Conservation (phyloP, 2,888 invertebrate species). For the Agrenia bidenticulata region DNA sequence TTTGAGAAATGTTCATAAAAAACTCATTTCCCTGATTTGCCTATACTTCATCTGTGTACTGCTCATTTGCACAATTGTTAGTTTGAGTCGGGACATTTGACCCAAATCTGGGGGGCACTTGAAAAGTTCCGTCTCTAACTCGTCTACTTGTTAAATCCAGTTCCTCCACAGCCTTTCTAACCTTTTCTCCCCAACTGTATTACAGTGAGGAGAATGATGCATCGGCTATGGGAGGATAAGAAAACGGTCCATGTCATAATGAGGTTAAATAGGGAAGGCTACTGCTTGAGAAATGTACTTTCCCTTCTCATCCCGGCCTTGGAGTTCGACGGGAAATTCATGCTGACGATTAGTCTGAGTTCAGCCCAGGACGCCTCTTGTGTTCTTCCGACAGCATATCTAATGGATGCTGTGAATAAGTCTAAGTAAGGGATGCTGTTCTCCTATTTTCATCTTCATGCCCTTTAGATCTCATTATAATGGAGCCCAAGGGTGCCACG, state of each 20-base stretch:
- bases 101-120: too few species aligned
- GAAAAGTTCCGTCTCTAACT: not conserved
- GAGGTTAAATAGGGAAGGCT: not conserved
- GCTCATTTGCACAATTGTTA: too few species aligned
- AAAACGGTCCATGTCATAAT: not conserved
- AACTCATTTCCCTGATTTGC: too few species aligned
- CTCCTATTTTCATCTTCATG: not conserved
- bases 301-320: conserved; percentile 3
- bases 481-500: conserved; percentile 15
- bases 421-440: conserved; percentile 18
- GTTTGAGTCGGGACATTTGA: too few species aligned
- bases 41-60: too few species aligned
- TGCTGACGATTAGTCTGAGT: conserved; percentile 13
- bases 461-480: conserved; percentile 8
- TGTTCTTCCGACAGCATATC: conserved; percentile 13
- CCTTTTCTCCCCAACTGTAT: not conserved
- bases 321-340: not conserved
- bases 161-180: not conserved
- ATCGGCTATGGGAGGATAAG: not conserved
- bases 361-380: conserved; percentile 10
- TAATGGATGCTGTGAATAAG: conserved; percentile 19
- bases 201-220: not conserved
- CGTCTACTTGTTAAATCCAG: not conserved
- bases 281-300: not conserved
- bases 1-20: too few species aligned